phyloP scores from a whole-genome alignment of 2,888 invertebrate species.

The Scaptomyza cyrtandrae region DNA sequence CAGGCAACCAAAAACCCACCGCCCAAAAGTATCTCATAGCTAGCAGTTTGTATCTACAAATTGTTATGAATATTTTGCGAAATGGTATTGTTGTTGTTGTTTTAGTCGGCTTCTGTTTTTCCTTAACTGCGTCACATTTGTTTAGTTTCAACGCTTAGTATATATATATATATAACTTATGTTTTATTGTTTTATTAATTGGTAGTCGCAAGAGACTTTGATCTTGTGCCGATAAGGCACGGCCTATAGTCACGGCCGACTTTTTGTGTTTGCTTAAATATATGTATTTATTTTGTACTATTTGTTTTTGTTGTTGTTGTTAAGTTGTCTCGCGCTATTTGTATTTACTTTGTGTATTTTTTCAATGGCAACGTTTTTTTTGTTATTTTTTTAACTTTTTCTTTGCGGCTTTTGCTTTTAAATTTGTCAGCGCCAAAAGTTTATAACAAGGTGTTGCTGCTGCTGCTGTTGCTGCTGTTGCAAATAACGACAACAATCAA shows the following conservation, averaged over 20 bases:
- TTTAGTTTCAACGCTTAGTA: not conserved
- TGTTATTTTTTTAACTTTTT: conserved; percentile 1
- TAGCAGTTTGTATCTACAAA: conserved; percentile 59
- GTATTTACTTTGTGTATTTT: conserved; percentile 59
- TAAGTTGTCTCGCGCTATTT: conserved; percentile 47
- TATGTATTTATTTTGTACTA: conserved; percentile 55
- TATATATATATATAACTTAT: too few species aligned
- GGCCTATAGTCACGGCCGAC: conserved; percentile 64
- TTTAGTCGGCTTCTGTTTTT: conserved; percentile 29
- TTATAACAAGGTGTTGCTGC: conserved; percentile 63
- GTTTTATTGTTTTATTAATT: conserved; percentile 68
- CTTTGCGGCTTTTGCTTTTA: conserved; percentile 36
- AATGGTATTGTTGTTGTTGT: conserved; percentile 10
- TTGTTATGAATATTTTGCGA: conserved; percentile 75
- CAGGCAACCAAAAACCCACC: conserved; percentile 33
- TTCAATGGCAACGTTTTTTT: conserved; percentile 44
- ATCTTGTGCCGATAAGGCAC: conserved; percentile 51
- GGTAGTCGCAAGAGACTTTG: conserved; percentile 49
- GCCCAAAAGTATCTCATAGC: conserved; percentile 38
- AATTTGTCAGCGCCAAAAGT: conserved; percentile 61
- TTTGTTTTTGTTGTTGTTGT: conserved; percentile 44
- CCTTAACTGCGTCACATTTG: conserved; percentile 40
- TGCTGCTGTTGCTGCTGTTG: conserved; percentile 28
- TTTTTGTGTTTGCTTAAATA: conserved; percentile 39
- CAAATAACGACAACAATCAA: conserved; percentile 60